Percentiles rank a stretch among this genome's conserved stretches.
These are phyloP conservation scores for Agrypnus murinus DNA, from an alignment of 2,888 invertebrate species.

Conservation along the genomic window DNA sequence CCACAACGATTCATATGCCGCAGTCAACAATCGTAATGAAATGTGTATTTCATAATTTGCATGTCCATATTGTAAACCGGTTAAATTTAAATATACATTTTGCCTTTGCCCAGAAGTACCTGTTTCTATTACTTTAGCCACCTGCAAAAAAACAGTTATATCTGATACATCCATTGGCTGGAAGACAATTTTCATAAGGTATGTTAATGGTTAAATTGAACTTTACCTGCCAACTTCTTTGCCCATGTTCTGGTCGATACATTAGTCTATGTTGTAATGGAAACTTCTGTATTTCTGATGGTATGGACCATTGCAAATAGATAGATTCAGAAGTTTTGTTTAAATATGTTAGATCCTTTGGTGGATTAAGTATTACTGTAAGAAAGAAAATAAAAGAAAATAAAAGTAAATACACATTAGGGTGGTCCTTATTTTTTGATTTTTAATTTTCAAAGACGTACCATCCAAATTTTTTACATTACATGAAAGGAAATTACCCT, in stretches of 20 bases:
- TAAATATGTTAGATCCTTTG: constrained; percentile 70
- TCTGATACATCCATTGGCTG: too few relatives aligned
- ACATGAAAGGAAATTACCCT: too few relatives aligned
- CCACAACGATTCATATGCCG: constrained; percentile 77
- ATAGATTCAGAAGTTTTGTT: constrained; percentile 72
- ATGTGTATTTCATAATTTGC: constrained; percentile 83
- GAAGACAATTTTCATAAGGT: too few relatives aligned
- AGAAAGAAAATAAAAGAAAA: constrained; percentile 36
- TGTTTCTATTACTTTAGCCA: constrained; percentile 42
- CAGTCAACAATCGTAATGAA: constrained; percentile 76
- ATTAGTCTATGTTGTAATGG: constrained; percentile 72
- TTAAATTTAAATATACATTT: constrained; percentile 69
- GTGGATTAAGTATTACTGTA: constrained; percentile 72
- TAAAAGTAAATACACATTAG: constrained; percentile 24
- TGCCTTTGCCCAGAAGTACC: constrained; percentile 35
- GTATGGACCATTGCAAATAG: constrained; percentile 72
- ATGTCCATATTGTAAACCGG: constrained; percentile 78
- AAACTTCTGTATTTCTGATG: constrained; percentile 71
- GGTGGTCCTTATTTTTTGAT: too few relatives aligned
- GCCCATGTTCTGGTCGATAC: constrained; percentile 73
- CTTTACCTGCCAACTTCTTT: constrained; percentile 70
- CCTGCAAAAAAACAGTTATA: constrained; percentile 35
- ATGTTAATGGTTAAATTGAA: too few relatives aligned
- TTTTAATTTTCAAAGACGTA: too few relatives aligned
- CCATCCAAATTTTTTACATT: too few relatives aligned